A percentile compares a stretch with the other conserved stretches of the same genome.
These are phyloP conservation scores for Ariopsis seemanni DNA, from an alignment of 2,113 vertebrate genomes.

Conservation along the genomic window DNA sequence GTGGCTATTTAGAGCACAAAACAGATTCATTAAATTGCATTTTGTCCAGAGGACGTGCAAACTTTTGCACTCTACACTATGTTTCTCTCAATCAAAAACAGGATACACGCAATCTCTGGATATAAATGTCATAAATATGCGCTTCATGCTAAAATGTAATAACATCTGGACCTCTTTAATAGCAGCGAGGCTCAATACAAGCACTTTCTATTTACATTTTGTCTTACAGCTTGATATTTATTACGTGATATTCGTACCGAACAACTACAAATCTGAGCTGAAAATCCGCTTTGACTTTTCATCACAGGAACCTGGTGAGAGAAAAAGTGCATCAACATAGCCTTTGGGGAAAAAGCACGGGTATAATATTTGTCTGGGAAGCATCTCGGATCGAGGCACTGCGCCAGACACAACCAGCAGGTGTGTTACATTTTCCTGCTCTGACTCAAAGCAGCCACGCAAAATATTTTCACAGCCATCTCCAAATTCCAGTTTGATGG, in stretches of 20 bases:
- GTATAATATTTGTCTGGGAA: constrained; percentile 52
- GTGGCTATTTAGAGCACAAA: background rate
- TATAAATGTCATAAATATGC: background rate
- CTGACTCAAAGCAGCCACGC: constrained; percentile 13
- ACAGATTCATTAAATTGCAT: background rate
- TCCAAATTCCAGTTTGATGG: constrained; percentile 32
- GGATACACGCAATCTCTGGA: background rate
- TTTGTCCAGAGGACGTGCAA: background rate
- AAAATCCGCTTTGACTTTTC: constrained; percentile 5
- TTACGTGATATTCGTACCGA: background rate
- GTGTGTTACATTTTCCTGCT: constrained; percentile 33
- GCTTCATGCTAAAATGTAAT: background rate
- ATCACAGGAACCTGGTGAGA: constrained; percentile 1
- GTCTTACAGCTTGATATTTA: background rate
- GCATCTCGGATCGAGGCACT: constrained; percentile 2
- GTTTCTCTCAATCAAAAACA: background rate
- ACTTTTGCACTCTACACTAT: background rate
- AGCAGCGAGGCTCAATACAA: background rate
- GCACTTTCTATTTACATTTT: background rate
- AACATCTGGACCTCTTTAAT: background rate
- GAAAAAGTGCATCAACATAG: constrained; percentile 29
- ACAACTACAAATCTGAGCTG: background rate
- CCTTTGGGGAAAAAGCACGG: constrained; percentile 9
- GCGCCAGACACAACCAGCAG: constrained; percentile 45
- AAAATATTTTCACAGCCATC: constrained; percentile 35